Evolutionary conservation across 1,140 invertebrate genomes (phyloP), one percentile per base, ranked within the genome.

Genomic region (Phthorimaea operculella): DNA sequence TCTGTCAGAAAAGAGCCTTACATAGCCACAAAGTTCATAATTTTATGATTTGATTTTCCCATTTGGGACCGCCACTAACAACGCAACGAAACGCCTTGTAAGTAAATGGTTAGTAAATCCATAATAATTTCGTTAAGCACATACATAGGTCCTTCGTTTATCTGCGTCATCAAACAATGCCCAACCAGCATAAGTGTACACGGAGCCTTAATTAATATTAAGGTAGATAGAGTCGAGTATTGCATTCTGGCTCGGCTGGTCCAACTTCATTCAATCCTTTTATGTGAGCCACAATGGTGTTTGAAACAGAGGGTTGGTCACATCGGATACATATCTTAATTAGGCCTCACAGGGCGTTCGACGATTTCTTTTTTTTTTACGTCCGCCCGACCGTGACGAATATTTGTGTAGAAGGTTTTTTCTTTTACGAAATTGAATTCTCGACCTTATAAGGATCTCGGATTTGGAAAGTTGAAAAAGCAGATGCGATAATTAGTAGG

Each of bases 261-360:
- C 16, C 16, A 47, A 6, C 11, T 47, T 15, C 44, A 47, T 47
- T 47, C 44, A 47, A 47, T 47, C 44, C 44, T 47, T 47, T 47
- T 47, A 60, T 60, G 57, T 58, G 59, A 68, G 54, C 60, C 66
- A 70, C 68, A 73, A 72, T 72, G 68, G 70, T 63, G 60, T 52
- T 68, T 62, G 63, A 66, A 63, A 70, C 68, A 69, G 63, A 60
- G 70, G 68, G 70, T 58, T 63, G 69, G 64, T 60, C 68, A 64
- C 71, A 71, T 76, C 73, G 74, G 44, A 70, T 79, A 79, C 75
- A 78, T 79, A 79, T 79, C 76, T 79, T 79, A 79, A 79, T 79
- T 79, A 79, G 76, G 63, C 76, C 76, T 63, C 76, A 79, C 76
- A 79, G 65, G 69, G 65, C 69, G 74, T 59, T 68, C 66, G 65